Base-by-base conservation (phyloP, 2,113 vertebrate genomes). In the Actenoides hombroni region DNA sequence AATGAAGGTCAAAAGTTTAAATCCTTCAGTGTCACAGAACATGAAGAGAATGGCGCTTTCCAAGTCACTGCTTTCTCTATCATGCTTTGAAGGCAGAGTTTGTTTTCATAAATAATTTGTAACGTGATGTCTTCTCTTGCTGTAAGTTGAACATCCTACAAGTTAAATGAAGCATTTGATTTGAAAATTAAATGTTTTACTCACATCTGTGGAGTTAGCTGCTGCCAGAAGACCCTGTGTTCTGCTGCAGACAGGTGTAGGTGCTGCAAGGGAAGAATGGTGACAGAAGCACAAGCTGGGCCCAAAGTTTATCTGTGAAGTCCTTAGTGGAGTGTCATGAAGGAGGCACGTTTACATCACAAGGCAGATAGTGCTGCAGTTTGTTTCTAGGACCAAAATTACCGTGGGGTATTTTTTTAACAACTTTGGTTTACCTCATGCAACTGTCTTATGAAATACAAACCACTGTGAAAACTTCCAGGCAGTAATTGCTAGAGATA, bases 401-500 rank as follows among this genome's bases (percentile, higher is more conserved):
- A 46, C 19, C 28, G 31, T 46, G 51, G 42, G 53, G 42, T 29
- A 60, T 26, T 5, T 2, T 16, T 71, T 68, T n/a, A 12, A n/a
- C 16, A 61, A 11, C 54, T 92, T 86, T 26, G 28, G 78, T 81
- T 83, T 81, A 71, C 26, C 5, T 85, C 29, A 33, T 91, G 74
- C 76, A 68, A 16, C 35, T 60, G 8, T 64, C 60, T 87, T 90
- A 39, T 90, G 77, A 92, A 88, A 80, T 77, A 35, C 12, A 77
- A 69, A 84, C 74, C 51, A 76, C 95, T 79, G 84, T 96, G 85
- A 93, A 92, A 81, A 73, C n/a, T 94, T 83, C 13, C 77, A 87
- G 85, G 93, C 92, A 95, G 94, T 95, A 92, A 51, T 11, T 13
- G 21, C 21, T 51, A 51, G 23, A 51, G 49, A 12, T 51, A 51